Evolutionary conservation across 1,140 invertebrate species (phyloP).

Genomic region (Stegodyphus dumicola): DNA sequence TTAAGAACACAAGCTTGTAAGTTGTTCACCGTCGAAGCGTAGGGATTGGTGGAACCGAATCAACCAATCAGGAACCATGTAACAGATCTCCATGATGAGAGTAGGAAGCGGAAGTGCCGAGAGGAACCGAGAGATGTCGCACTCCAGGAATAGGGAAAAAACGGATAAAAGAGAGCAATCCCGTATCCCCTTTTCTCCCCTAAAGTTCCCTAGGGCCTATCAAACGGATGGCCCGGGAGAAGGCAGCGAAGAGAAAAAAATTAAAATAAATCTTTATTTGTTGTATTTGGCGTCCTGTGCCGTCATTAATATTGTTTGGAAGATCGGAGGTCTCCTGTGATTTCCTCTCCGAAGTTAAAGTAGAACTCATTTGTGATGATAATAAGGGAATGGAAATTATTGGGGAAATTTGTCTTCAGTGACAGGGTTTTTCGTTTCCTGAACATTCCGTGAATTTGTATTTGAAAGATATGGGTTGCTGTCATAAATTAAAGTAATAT

Average conservation of each 20-base stretch:
- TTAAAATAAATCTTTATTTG: conserved; percentile 24
- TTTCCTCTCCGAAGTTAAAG: not conserved
- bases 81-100: conserved; percentile 46
- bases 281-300: not conserved
- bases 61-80: conserved; percentile 45
- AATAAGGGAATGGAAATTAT: conserved; percentile 33
- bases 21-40: conserved; percentile 3
- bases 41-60: conserved; percentile 24
- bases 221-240: not conserved
- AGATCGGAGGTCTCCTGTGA: conserved; percentile 10
- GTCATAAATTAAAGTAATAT: too few relatives aligned
- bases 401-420: not conserved
- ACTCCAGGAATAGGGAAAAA: conserved; percentile 20
- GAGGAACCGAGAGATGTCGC: conserved; percentile 44
- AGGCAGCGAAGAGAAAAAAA: not conserved
- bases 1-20: not conserved
- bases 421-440: conserved; percentile 22
- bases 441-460: conserved; percentile 6
- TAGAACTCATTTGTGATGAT: conserved; percentile 2
- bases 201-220: conserved; percentile 21
- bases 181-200: not conserved
- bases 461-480: not conserved
- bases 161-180: conserved; percentile 21
- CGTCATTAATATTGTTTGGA: conserved; percentile 19
- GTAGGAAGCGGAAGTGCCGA: conserved; percentile 46